Evolutionary conservation across 2,113 vertebrate genomes (phyloP).

Genomic region (Arvicanthis niloticus): DNA sequence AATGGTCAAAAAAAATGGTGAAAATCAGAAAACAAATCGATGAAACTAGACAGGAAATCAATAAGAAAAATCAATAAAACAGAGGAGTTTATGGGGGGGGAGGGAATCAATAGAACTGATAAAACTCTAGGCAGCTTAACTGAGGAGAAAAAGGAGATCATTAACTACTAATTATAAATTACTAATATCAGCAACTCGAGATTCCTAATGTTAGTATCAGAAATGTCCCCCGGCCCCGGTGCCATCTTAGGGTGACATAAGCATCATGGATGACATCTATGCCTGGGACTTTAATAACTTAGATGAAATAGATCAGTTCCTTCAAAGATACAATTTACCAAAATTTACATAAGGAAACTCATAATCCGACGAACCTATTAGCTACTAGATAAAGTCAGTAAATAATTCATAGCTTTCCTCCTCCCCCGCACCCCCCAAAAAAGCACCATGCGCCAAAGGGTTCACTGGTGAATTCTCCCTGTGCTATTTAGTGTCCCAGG

Average conservation of each 20-base stretch:
- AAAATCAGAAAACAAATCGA: constrained; percentile 28
- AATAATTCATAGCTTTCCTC: neutral
- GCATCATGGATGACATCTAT: neutral
- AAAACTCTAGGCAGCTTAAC: constrained; percentile 27
- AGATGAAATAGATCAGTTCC: constrained; percentile 3
- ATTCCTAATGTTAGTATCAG: neutral
- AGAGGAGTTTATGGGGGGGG: neutral
- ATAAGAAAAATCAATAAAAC: constrained; percentile 52
- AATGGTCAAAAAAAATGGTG: constrained; percentile 13
- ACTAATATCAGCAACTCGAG: constrained; percentile 40
- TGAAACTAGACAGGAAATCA: constrained; percentile 42
- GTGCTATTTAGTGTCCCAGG: neutral
- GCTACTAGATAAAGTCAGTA: neutral
- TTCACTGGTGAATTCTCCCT: constrained; percentile 12
- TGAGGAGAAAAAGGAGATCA: neutral
- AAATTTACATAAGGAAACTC: constrained; percentile 40
- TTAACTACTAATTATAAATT: constrained; percentile 30
- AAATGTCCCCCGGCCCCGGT: neutral
- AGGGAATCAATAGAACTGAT: neutral
- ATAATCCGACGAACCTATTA: neutral
- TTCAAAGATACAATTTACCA: constrained; percentile 15
- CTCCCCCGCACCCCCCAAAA: neutral
- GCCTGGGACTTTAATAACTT: neutral
- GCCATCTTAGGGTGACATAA: neutral
- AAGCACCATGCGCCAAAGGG: neutral